A percentile compares a stretch with the other conserved stretches of the same genome.
These are phyloP conservation scores for Hippoglossus hippoglossus DNA, from an alignment of 2,797 vertebrate genomes.

Conservation along the genomic window DNA sequence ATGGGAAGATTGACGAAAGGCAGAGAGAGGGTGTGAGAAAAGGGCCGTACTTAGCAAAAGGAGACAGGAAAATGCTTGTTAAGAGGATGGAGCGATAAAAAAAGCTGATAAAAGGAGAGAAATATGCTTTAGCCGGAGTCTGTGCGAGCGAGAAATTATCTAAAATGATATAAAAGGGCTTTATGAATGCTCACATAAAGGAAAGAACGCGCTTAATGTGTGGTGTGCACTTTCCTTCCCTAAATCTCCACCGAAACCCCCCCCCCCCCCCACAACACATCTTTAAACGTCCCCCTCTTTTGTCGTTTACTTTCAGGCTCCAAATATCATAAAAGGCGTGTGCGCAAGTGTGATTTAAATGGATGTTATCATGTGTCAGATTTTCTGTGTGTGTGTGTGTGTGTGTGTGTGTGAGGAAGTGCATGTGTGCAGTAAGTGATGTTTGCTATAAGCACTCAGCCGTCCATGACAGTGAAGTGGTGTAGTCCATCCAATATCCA, in stretches of 20 bases:
- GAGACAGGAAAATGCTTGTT: conserved; percentile 68
- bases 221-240: conserved; percentile 27
- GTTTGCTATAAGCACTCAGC: conserved; percentile 67
- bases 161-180: conserved; percentile 72
- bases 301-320: conserved; percentile 52
- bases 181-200: conserved; percentile 54
- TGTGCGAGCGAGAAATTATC: conserved; percentile 63
- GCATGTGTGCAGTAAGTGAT: conserved; percentile 61
- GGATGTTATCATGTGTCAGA: conserved; percentile 45
- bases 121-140: conserved; percentile 62
- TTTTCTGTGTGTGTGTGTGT: neutral
- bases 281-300: conserved; percentile 47
- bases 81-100: conserved; percentile 68
- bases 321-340: conserved; percentile 59
- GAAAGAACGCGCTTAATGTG: conserved; percentile 59
- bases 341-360: conserved; percentile 41
- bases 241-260: conserved; percentile 11
- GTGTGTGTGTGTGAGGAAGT: conserved; percentile 15
- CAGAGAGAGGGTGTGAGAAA: conserved; percentile 32
- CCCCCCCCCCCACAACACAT: conserved; percentile 11
- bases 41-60: conserved; percentile 57
- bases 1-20: conserved; percentile 57
- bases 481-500: conserved; percentile 60
- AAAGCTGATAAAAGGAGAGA: conserved; percentile 70
- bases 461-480: conserved; percentile 62